Base-by-base conservation (phyloP, 2,113 vertebrate genomes). In the Chloebia gouldiae region DNA sequence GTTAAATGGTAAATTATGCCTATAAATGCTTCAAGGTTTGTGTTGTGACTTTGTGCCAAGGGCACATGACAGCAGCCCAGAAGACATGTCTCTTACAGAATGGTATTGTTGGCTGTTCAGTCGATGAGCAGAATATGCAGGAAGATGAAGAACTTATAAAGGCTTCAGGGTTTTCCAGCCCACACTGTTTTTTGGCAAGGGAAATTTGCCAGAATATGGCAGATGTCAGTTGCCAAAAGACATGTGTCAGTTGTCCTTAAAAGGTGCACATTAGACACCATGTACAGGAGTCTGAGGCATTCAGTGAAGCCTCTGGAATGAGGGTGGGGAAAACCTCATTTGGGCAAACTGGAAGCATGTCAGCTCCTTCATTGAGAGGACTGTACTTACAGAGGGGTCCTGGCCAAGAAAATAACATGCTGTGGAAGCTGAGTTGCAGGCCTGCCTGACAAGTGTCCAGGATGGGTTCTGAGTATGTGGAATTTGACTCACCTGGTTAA, bases 11-110 rank as follows among this genome's bases (percentile, higher is more conserved):
- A 40, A 88, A 61, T 68, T 51, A 56, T 10, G 24, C 30, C 45
- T 60, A 40, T n/a, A 60, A 68, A 64, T 25, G 6, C 33, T 51
- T 80, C 21, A 27, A 50, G 9, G 20, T 19, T 45, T 13, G 10
- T 63, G 16, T 59, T 86, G 40, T 51, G 39, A 28, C 68, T 76
- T 78, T 70, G 25, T 57, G 30, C 14, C 24, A 59, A 37, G 45
- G 20, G 30, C 3, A 0, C 1, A 0, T 23, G 6, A 49, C 16
- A 45, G 47, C 28, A 87, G 51, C 22, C 31, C 3, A 1, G 42
- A 78, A 28, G n/a, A 40, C 0, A 0, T 8, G 20, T 40, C 9
- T 59, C 30, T 63, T 50, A 31, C 57, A 81, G 12, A 44, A 70
- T 49, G 7, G 3, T 30, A 27, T 7, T 56, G 30, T 20, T 70